These are phyloP conservation scores for Caenorhabditis sulstoni DNA, from an alignment of 2,888 invertebrate genomes.

Conservation along the genomic window DNA sequence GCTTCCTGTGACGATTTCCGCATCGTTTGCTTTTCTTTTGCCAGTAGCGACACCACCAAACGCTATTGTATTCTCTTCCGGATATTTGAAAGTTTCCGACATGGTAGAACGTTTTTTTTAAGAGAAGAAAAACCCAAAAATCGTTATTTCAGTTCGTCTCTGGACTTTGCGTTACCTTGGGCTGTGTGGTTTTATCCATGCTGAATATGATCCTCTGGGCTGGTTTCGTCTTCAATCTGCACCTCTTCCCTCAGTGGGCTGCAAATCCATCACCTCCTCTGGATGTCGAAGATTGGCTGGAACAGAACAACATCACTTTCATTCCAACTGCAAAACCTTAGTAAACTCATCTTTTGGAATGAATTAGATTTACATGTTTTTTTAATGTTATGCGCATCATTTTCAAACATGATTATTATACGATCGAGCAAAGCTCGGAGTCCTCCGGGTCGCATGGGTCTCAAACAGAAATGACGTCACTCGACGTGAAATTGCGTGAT, in stretches of 20 bases:
- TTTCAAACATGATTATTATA: too few relatives aligned
- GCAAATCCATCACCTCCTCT: constrained; percentile 39
- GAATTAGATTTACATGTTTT: too few relatives aligned
- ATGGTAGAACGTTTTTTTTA: constrained; percentile 59
- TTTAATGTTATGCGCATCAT: too few relatives aligned
- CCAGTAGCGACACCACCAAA: constrained; percentile 95
- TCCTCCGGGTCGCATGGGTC: too few relatives aligned
- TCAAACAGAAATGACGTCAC: too few relatives aligned
- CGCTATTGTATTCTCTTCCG: constrained; percentile 83
- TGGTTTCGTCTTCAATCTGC: constrained; percentile 62
- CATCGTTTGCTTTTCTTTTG: constrained; percentile 82
- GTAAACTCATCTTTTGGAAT: too few relatives aligned
- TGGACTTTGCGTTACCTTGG: constrained; percentile 66
- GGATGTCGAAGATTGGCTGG: constrained; percentile 45
- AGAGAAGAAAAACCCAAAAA: background rate
- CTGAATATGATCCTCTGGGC: constrained; percentile 65
- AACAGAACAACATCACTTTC: constrained; percentile 50
- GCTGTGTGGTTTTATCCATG: constrained; percentile 62
- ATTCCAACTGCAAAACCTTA: background rate
- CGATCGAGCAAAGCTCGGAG: too few relatives aligned
- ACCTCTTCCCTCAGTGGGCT: constrained; percentile 71
- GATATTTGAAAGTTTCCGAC: constrained; percentile 68
- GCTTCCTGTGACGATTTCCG: constrained; percentile 81
- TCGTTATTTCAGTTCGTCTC: constrained; percentile 57
- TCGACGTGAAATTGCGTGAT: too few relatives aligned